Evolutionary conservation across 2,797 vertebrate genomes (phyloP), one percentile per base, ranked within the genome.

Genomic region (Tamandua tetradactyla): DNA sequence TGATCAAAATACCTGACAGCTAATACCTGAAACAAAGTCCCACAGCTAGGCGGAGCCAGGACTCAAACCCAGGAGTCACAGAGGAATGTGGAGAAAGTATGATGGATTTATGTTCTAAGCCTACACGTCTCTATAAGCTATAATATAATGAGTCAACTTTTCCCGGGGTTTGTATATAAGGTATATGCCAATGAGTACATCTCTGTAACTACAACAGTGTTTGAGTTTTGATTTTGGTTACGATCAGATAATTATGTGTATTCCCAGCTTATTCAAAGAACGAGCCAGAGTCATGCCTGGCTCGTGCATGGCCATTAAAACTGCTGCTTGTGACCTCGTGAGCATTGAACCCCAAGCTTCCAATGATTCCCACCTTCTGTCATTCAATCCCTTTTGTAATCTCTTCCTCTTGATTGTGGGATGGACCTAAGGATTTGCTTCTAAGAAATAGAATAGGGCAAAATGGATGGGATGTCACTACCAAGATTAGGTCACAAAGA

Each of bases 41-140:
- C n/a, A n/a, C n/a, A n/a, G n/a, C n/a, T 86, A 90, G 47, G n/a
- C n/a, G 72, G 76, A 94, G 59, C 11, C 47, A 88, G 66, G 88
- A 75, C 18, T 86, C 7, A 35, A 75, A 80, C 20, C 23, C 25
- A 13, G 35, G 23, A 5, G 3, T 68, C 35, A 61, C 49, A 64
- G 40, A 69, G 82, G 40, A 90, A 79, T 69, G 22, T 61, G 44
- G 87, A 76, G 44, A 84, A 89, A 94, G 72, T 62, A 44, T 18
- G 1, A 37, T 74, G n/a, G n/a, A 8, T 64, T 80, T 86, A n/a
- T 59, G 40, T 69, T 86, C 32, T 32, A 52, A 47, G 32, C 3
- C 87, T 23, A 78, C 35, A 94, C 40, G 61, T 30, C 69, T 69
- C 17, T 37, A 47, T 88, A 69, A 85, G 71, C 25, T 20, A 2